phyloP scores from a whole-genome alignment of 2,113 vertebrate genomes.

The Antigone vipio region DNA sequence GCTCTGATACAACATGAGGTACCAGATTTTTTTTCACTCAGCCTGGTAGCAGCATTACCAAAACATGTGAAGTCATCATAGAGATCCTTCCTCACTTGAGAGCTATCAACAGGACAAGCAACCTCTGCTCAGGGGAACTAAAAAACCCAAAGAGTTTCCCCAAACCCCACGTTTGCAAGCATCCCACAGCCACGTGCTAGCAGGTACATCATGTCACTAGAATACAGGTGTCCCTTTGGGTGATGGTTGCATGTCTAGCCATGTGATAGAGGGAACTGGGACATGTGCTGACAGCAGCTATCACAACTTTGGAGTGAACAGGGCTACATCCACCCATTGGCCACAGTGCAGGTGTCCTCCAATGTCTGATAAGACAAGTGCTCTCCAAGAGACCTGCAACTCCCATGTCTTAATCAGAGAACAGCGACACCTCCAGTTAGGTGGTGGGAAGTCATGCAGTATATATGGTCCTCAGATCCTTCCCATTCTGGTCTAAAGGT shows the following conservation, averaged over 20 bases:
- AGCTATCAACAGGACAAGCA: neutral
- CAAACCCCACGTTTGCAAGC: neutral
- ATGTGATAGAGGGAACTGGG: neutral
- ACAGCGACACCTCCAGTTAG: neutral
- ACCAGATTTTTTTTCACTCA: neutral
- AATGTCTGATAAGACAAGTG: rapidly evolving
- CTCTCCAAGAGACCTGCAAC: neutral
- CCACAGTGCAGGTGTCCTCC: neutral
- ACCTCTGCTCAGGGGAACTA: neutral
- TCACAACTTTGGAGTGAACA: neutral
- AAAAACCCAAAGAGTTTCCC: neutral
- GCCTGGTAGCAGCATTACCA: neutral
- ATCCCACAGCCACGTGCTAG: rapidly evolving
- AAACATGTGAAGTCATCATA: neutral
- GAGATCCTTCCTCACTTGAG: neutral
- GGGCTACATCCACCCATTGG: neutral
- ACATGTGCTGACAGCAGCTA: neutral
- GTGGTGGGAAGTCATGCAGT: neutral
- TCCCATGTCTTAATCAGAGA: neutral
- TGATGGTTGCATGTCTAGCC: neutral
- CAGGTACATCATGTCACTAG: neutral
- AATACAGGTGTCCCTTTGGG: neutral
- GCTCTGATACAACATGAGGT: neutral
- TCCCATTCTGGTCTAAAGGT: neutral
- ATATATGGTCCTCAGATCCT: neutral